Evolutionary conservation across 2,113 vertebrate genomes (phyloP).

Genomic region (Crotalus tigris): DNA sequence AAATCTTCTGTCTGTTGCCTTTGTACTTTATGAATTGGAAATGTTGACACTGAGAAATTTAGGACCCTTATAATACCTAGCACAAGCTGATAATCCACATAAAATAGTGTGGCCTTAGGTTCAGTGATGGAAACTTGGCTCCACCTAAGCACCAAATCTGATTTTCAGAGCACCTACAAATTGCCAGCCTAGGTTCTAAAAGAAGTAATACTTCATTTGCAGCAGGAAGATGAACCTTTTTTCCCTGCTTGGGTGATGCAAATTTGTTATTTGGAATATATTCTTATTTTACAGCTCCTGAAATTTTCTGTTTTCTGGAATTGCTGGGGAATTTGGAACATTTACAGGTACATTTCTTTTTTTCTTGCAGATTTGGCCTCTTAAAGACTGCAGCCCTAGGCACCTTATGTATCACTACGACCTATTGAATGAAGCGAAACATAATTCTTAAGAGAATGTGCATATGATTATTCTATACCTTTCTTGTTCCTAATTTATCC

Average conservation of each 20-base stretch:
- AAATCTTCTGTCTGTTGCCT: neutral
- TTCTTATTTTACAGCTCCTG: neutral
- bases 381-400: neutral
- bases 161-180: constrained; percentile 63
- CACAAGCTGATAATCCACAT: constrained; percentile 49
- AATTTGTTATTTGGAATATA: neutral
- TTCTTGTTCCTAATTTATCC: neutral
- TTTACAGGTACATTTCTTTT: constrained; percentile 50
- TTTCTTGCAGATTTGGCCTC: neutral
- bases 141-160: neutral
- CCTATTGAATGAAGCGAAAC: neutral
- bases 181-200: constrained; percentile 38
- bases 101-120: constrained; percentile 49
- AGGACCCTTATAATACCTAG: constrained; percentile 50
- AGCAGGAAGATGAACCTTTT: neutral
- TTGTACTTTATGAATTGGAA: neutral
- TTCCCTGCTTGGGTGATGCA: neutral
- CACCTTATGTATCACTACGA: neutral
- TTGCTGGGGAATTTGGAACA: constrained; percentile 22
- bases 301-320: neutral
- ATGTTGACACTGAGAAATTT: constrained; percentile 5
- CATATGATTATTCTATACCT: neutral
- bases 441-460: neutral
- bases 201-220: neutral
- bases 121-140: constrained; percentile 55